Evolutionary conservation across 2,888 invertebrate genomes (phyloP).

Genomic region (Rhagonycha lutea): DNA sequence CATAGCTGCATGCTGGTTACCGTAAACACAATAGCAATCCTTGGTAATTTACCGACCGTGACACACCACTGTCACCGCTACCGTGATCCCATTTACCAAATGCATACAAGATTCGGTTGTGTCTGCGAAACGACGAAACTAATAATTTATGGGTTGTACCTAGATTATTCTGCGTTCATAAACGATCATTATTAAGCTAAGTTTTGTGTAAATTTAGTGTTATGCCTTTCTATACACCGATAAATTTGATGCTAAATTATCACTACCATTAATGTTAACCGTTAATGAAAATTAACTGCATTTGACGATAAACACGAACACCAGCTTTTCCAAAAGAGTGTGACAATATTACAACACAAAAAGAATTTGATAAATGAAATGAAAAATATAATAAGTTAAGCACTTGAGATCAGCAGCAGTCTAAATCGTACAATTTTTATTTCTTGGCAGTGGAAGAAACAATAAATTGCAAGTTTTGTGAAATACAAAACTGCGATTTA

Average conservation of each 20-base stretch:
- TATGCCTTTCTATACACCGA: not conserved
- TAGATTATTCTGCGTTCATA: not conserved
- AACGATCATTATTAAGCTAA: not conserved
- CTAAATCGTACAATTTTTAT: not conserved
- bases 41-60: constrained; percentile 41
- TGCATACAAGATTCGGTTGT: constrained; percentile 19
- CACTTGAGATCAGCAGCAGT: not conserved
- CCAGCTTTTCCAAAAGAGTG: not conserved
- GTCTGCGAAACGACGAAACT: constrained; percentile 14
- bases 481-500: not conserved
- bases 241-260: not conserved
- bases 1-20: constrained; percentile 37
- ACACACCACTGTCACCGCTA: constrained; percentile 40
- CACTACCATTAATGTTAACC: not conserved
- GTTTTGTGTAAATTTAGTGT: not conserved
- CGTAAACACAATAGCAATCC: constrained; percentile 36
- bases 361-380: not conserved
- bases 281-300: not conserved
- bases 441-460: not conserved
- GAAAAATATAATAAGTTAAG: not conserved
- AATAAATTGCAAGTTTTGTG: not conserved
- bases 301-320: not conserved
- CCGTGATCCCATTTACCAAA: constrained; percentile 36
- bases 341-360: not conserved
- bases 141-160: constrained; percentile 3